phyloP scores from a whole-genome alignment of 2,797 vertebrate genomes.

The Miichthys miiuy region DNA sequence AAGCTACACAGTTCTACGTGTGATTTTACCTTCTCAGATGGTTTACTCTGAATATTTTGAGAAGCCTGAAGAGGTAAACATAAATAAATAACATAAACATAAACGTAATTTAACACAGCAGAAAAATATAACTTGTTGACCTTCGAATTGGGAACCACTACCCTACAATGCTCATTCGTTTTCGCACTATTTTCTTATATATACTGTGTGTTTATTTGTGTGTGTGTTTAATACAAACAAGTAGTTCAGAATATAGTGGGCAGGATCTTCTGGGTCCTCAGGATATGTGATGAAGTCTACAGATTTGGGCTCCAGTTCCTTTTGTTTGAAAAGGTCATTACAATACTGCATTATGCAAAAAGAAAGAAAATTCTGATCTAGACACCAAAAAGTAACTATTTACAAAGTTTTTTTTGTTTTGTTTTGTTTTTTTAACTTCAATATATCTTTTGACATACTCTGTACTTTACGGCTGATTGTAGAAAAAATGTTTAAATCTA shows the following conservation, averaged over 20 bases:
- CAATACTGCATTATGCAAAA: slow-evolving; percentile 63
- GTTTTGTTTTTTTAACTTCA: not conserved
- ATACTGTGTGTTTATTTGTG: not conserved
- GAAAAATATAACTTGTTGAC: not conserved
- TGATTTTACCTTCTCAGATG: not conserved
- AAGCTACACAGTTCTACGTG: not conserved
- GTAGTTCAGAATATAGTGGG: slow-evolving; percentile 43
- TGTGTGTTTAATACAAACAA: slow-evolving; percentile 42
- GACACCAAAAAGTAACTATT: slow-evolving; percentile 73
- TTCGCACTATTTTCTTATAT: slow-evolving; percentile 38
- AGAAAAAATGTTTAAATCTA: slow-evolving; percentile 72
- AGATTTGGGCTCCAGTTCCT: slow-evolving; percentile 85
- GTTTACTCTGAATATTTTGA: not conserved
- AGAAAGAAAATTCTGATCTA: slow-evolving; percentile 52
- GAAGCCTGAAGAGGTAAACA: not conserved
- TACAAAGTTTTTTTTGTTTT: slow-evolving; percentile 68
- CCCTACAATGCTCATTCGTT: slow-evolving; percentile 13
- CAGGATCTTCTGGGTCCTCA: slow-evolving; percentile 51
- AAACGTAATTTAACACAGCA: not conserved
- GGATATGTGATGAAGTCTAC: slow-evolving; percentile 77
- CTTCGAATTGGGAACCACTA: slow-evolving; percentile 14
- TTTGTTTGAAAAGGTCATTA: slow-evolving; percentile 78
- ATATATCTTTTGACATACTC: slow-evolving; percentile 85
- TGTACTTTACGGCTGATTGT: slow-evolving; percentile 86
- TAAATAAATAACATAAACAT: not conserved